Base-by-base conservation (phyloP, 92 coral and sea anemone genomes). In the Anthopleura xanthogrammica region DNA sequence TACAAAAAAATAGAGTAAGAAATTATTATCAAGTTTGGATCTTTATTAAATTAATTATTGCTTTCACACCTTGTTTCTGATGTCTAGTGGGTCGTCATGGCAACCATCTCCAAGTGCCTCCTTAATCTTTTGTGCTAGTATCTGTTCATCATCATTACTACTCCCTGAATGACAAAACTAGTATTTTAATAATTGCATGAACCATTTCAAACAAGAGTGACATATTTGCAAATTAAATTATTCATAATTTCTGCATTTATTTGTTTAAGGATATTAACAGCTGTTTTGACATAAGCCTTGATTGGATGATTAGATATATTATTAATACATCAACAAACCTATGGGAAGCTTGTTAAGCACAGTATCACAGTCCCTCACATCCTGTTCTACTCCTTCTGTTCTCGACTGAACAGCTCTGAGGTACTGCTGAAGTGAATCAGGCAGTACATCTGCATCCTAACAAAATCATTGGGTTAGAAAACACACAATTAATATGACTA, bases 391-490 rank as follows among this genome's bases (percentile, higher is more conserved):
- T 68, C 88, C 84, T 40, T 92, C 93, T 74, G 95, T 91, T 60
- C 98, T 90, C 73, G 97, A 94, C 23, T 94, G 99, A 16, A 97
- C 81, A 52, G 86, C 85, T 73, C 85, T 86, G 79, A 97, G 87
- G 68, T 94, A 97, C 75, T 90, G 89, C 82, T 92, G 85, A 39
- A 94, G 77, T 12, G 99, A 90, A 40, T 87, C 97, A 77, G 98
- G 98, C 43, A 94, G 79, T 14, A 52, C 24, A 57, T 89, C 85
- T 8, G 85, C 92, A 55, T 76, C 82, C 87, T 84, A 56, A 0
- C 22, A 68, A 42, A 40, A 22, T 43, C 16, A 46, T 14, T 23
- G 54, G 7, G 4, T 77, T 19, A 13, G 9, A 76, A 16, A 48
- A 76, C 1, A 36, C 39, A 36, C 17, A 20, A 23, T 11, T 77